Evolutionary conservation across 1,140 invertebrate genomes (phyloP).

Genomic region (Drosophila parabipectinata): DNA sequence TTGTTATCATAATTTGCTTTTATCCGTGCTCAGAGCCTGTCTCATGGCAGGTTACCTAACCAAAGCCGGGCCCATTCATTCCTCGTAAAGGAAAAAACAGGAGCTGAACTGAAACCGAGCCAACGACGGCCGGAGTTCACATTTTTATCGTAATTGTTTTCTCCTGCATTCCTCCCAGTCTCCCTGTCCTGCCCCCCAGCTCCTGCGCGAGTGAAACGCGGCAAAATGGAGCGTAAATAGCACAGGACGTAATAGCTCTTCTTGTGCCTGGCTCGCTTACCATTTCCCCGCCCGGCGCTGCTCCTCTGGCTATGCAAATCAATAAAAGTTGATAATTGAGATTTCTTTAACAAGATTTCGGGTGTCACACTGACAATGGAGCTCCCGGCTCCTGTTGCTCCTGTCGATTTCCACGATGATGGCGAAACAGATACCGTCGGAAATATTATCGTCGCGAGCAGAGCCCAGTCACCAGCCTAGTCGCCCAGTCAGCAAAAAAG

Average conservation of each 20-base stretch:
- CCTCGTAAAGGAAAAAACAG: slow-evolving; percentile 10
- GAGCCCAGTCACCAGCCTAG: slow-evolving; percentile 6
- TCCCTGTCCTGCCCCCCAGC: not conserved
- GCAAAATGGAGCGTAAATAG: slow-evolving; percentile 77
- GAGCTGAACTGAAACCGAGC: slow-evolving; percentile 24
- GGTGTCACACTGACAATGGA: slow-evolving; percentile 61
- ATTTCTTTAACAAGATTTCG: slow-evolving; percentile 81
- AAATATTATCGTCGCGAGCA: slow-evolving; percentile 65
- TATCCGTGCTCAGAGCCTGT: slow-evolving; percentile 78
- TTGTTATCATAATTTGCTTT: slow-evolving; percentile 83
- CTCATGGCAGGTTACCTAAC: slow-evolving; percentile 56
- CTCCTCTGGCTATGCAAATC: slow-evolving; percentile 63
- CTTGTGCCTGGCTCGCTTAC: slow-evolving; percentile 53
- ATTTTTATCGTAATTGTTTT: slow-evolving; percentile 82
- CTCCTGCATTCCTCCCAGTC: slow-evolving; percentile 56
- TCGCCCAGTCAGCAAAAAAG: slow-evolving; percentile 9
- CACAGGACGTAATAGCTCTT: slow-evolving; percentile 41
- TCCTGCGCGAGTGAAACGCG: slow-evolving; percentile 56
- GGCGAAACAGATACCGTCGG: slow-evolving; percentile 34
- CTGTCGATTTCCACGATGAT: slow-evolving; percentile 10
- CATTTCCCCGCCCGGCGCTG: slow-evolving; percentile 44
- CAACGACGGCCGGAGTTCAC: slow-evolving; percentile 33
- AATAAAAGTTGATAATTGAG: slow-evolving; percentile 82
- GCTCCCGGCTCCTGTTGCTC: slow-evolving; percentile 6
- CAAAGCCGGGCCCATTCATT: slow-evolving; percentile 29